Base-by-base conservation (phyloP, 2,888 invertebrate genomes). In the Drosophila sordidula region DNA sequence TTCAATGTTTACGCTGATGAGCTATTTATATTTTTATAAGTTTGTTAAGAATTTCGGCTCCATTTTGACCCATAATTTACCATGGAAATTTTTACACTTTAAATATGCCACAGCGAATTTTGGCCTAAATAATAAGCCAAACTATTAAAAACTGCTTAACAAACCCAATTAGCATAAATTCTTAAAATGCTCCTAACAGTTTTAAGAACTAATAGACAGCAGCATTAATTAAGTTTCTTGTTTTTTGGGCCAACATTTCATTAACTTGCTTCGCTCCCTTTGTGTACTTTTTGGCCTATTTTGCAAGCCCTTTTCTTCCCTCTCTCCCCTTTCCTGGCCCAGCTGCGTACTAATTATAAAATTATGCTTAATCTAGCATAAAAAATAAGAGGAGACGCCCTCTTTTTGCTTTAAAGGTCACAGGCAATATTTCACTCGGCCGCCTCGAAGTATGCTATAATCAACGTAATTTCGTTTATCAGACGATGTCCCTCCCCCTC, bases 361-460 rank as follows among this genome's bases (percentile, higher is more conserved):
- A 79, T 82, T 76, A 82, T 79, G 80, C 83, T 76, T 86, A 88
- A 81, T 88, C 81, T 80, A 75, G 74, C 80, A 77, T 69, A 71
- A 72, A 81, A 76, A 54, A 45, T n/a, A 34, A n/a, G 32, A 18
- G 26, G 4, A 12, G 22, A 26, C 26, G 29, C 9, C 25, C 36
- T 32, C 47, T 12, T 45, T 38, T 34, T 49, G 22, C 12, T 16
- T 39, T 42, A 46, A 78, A 78, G 78, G 80, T 80, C 77, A 66
- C 58, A 52, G 65, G 62, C 78, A 52, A 77, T 80, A 80, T 80
- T 77, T 77, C 73, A 80, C 67, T 71, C 67, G 77, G 72, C 14
- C 77, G 68, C 69, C 69, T 57, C 34, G 22, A 57, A 70, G 76
- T 79, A 51, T 69, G 69, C 74, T 66, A 69, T 80, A 78, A 78